A percentile compares a stretch with the other conserved stretches of the same genome.
Conservation (phyloP, 2,888 invertebrate species). For the Apomyelois bistriatella region DNA sequence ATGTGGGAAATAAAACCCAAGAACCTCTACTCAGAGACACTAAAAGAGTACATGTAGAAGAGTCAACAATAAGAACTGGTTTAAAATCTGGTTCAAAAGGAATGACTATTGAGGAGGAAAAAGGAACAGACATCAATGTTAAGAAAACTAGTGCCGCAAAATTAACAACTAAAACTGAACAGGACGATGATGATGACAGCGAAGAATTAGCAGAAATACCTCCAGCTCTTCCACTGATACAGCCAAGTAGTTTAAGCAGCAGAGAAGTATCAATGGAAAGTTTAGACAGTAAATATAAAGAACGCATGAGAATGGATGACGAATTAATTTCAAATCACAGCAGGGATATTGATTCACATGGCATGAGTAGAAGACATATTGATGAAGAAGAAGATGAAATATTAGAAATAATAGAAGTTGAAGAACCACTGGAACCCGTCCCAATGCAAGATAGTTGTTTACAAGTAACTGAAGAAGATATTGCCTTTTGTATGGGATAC, state of each 20-base stretch:
- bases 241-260: conserved; percentile 85
- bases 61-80: conserved; percentile 81
- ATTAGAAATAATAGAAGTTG: conserved; percentile 89
- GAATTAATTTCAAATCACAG: conserved; percentile 78
- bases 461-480: conserved; percentile 96
- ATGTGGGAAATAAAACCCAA: conserved; percentile 50
- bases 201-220: conserved; percentile 89
- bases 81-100: conserved; percentile 76
- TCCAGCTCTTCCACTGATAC: conserved; percentile 89
- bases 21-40: conserved; percentile 76
- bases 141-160: conserved; percentile 49
- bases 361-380: conserved; percentile 66
- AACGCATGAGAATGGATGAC: conserved; percentile 82
- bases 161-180: conserved; percentile 64
- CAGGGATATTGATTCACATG: conserved; percentile 71
- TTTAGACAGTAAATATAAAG: conserved; percentile 87
- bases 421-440: conserved; percentile 89
- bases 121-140: conserved; percentile 52
- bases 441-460: conserved; percentile 93
- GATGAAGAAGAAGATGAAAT: conserved; percentile 85
- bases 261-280: conserved; percentile 92
- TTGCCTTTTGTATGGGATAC: conserved; percentile 90
- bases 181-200: conserved; percentile 87
- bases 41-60: conserved; percentile 79
- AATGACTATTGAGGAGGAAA: conserved; percentile 74